Evolutionary conservation across 2,888 invertebrate species (phyloP), one percentile per base, ranked within the genome.

Genomic region (Habrosyne pyritoides): DNA sequence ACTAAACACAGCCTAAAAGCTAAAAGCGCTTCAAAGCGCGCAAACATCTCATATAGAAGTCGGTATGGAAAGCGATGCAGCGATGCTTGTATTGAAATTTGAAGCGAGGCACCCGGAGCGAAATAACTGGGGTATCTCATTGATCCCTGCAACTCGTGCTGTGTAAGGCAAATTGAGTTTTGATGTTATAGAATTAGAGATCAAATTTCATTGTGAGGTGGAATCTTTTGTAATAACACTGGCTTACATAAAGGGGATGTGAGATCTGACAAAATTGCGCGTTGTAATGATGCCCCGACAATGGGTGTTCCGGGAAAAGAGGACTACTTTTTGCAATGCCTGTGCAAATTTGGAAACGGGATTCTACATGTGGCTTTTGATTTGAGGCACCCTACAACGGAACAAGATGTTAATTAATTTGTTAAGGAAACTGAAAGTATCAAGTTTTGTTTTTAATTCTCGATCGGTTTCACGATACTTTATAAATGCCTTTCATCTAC

Each of bases 231-330:
- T 86, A 86, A 81, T 85, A 84, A 80, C 77, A 79, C 74, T 76
- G 79, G 83, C 87, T 86, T 89, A 91, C 87, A 89, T 90, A 90
- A 87, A 87, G 87, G 90, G 90, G 88, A 88, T 86, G 82, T 79
- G 77, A 83, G 86, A 79, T 79, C 84, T 80, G 79, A 81, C 86
- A 81, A 86, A 90, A 89, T 89, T 89, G 90, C 87, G 83, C 84
- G 82, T 80, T 77, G 85, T 86, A 85, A 86, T 86, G 83, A 83
- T 72, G 78, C 69, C 66, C 63, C 79, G 79, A 91, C 91, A 92
- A 92, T 87, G 82, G 90, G 73, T 72, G 79, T 91, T 92, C 91
- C 80, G 84, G 80, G 91, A 91, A 87, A 69, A 56, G 36, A 79
- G 77, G 71, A 61, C 65, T 71, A 73, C 78, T 87, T 89, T 90